phyloP scores from a whole-genome alignment of 2,113 vertebrate genomes.

The Chloebia gouldiae region DNA sequence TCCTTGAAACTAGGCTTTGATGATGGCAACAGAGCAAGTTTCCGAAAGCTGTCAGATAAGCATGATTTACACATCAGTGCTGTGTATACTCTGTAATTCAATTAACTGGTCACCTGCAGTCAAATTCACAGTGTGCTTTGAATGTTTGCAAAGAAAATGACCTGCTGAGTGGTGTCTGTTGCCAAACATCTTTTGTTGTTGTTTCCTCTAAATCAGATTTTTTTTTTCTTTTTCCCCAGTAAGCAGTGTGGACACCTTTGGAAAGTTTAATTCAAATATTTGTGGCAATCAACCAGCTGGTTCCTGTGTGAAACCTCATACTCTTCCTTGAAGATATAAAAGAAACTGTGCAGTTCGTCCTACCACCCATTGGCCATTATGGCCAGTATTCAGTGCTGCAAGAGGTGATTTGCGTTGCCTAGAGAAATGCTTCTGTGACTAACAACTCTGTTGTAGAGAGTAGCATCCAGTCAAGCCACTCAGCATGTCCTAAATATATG shows the following conservation, averaged over 20 bases:
- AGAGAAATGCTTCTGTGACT: neutral
- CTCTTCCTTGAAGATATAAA: neutral
- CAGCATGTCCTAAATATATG: neutral
- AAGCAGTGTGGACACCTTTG: neutral
- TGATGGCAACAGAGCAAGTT: neutral
- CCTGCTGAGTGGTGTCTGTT: neutral
- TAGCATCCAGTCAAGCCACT: neutral
- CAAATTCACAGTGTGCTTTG: neutral
- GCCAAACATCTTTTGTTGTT: neutral
- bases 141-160: neutral
- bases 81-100: neutral
- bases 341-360: neutral
- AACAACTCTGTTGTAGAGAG: conserved; percentile 11
- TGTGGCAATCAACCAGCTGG: conserved; percentile 16
- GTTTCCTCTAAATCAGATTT: neutral
- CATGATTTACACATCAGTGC: neutral
- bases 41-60: neutral
- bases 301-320: conserved; percentile 26
- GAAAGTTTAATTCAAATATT: neutral
- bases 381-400: neutral
- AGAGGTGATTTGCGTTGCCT: neutral
- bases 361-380: neutral
- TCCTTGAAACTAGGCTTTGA: neutral
- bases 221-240: neutral
- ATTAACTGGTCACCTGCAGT: neutral